Conservation (phyloP, 2,113 vertebrate genomes). For the Apodemus sylvaticus region DNA sequence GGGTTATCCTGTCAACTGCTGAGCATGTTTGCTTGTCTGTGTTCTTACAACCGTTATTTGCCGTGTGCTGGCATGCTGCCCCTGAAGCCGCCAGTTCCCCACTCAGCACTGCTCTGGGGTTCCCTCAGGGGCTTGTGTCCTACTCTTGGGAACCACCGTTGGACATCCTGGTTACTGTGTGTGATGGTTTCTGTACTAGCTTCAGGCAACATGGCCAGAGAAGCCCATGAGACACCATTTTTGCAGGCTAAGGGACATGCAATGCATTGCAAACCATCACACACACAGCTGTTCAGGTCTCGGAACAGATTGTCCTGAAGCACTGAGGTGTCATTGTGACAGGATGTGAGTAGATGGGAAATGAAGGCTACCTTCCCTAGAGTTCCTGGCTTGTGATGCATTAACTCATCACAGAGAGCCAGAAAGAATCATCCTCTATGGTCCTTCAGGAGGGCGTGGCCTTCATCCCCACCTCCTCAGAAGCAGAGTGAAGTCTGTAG, state of each 20-base stretch:
- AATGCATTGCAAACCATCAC: not conserved
- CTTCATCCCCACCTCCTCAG: not conserved
- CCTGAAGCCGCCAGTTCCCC: not conserved
- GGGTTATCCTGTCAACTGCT: not conserved
- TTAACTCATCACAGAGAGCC: not conserved
- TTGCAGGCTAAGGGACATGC: not conserved
- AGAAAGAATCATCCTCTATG: not conserved
- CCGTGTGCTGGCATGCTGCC: no score
- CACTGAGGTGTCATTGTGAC: not conserved
- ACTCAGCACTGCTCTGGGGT: accelerated
- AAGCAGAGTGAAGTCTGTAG: not conserved
- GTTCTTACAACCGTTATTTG: not conserved
- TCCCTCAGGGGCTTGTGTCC: not conserved
- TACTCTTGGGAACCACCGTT: not conserved
- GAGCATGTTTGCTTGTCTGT: not conserved
- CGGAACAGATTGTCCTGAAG: not conserved
- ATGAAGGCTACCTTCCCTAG: accelerated
- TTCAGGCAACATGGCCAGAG: not conserved
- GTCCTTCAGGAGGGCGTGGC: not conserved
- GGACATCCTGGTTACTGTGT: not conserved
- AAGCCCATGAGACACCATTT: not conserved
- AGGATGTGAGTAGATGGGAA: not conserved
- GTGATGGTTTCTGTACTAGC: not conserved
- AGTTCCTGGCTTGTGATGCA: accelerated
- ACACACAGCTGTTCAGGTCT: not conserved